Evolutionary conservation across 1,140 invertebrate genomes (phyloP), one percentile per base, ranked within the genome.

Genomic region (Andricus grossulariae): DNA sequence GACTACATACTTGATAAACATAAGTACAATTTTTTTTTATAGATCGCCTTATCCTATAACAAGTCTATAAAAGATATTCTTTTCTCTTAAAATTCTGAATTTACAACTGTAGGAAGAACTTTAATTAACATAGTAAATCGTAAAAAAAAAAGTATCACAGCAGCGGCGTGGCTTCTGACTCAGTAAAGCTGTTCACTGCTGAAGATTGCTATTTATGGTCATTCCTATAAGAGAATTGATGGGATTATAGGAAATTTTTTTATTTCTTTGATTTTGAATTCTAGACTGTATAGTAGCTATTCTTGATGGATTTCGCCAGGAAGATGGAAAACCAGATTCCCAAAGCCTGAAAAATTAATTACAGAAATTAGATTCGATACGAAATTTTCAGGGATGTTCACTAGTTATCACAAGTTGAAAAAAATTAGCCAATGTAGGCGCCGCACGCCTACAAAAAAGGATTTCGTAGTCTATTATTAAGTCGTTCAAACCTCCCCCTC

Each of bases 261-360:
- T 55, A 5, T 66, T 7, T 8, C 32, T 19, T 57, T 55, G 2
- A 19, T 8, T 5, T 60, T 60, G 15, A 66, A 39, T 55, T 71
- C 45, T 93, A 94, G 32, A 94, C 93, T 13, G 90, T 93, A 80
- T 94, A 91, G 78, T 94, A 94, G 81, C 92, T 93, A 83, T 92
- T 93, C 78, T 91, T 93, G 72, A 95, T 94, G 10, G 93, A 92
- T 77, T 92, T 92, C 13, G 93, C 94, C 78, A 95, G 85, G 79
- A 93, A 94, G 83, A 94, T 92, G 8, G 95, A 93, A 78, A 95
- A 94, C 45, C 94, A 87, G 49, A 95, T 93, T 8, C 94, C 94
- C 74, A 95, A 82, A 25, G 94, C 85, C 94, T 95, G 91, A 16
- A 88, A 86, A 83, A 82, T 32, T n/a, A n/a, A 16, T 39, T 7